These are phyloP conservation scores for Enhydra lutris DNA, from an alignment of 2,113 vertebrate genomes.

Conservation along the genomic window DNA sequence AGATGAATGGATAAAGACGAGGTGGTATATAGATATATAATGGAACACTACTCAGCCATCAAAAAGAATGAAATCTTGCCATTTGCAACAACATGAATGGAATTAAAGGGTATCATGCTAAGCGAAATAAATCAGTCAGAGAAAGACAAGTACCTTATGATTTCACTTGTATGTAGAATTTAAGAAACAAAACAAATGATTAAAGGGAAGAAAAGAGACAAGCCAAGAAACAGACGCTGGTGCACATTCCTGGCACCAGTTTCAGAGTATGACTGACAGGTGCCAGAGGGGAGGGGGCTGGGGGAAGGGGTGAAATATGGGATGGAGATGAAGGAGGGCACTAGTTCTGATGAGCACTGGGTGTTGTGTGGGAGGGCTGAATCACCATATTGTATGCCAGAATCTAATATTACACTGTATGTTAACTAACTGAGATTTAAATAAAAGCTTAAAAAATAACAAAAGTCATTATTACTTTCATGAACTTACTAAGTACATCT, in stretches of 20 bases:
- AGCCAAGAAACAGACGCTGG: neutral
- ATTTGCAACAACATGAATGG: neutral
- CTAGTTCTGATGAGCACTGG: neutral
- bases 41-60: neutral
- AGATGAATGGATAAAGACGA: neutral
- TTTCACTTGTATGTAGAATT: neutral
- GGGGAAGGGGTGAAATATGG: neutral
- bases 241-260: too few relatives aligned
- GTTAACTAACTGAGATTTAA: neutral
- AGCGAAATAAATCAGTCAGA: neutral
- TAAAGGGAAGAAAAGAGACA: neutral
- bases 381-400: neutral
- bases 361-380: neutral
- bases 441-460: neutral
- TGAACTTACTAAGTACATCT: constrained; percentile 31
- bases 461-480: neutral
- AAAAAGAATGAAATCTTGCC: neutral
- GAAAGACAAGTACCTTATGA: neutral
- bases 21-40: neutral
- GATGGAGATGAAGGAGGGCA: neutral
- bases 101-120: neutral
- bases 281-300: neutral
- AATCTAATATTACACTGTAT: neutral
- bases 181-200: neutral
- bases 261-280: neutral